Conservation (phyloP, 1,140 invertebrate species). For the Hydropsyche tenuis region DNA sequence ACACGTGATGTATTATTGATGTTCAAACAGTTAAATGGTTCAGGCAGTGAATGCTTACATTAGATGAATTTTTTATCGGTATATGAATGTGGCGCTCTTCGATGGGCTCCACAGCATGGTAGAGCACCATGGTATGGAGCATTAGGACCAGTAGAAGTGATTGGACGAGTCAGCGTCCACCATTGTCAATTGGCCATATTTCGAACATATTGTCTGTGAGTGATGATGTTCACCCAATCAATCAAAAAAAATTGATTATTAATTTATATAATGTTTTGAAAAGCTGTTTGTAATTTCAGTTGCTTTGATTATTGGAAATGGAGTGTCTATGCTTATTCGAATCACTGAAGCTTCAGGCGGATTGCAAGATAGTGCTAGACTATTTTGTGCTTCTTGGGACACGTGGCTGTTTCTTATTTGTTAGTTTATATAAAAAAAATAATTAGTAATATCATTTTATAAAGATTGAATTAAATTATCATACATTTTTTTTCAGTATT, state of each 20-base stretch:
- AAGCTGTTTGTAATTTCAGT: slow-evolving; percentile 60
- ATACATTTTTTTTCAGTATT: slow-evolving; percentile 67
- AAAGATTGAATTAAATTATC: neutral
- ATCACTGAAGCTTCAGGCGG: slow-evolving; percentile 53
- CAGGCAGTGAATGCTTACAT: slow-evolving; percentile 67
- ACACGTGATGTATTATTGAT: slow-evolving; percentile 80
- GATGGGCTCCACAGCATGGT: slow-evolving; percentile 75
- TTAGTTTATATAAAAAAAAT: slow-evolving; percentile 60
- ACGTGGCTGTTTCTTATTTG: slow-evolving; percentile 73
- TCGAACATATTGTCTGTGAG: slow-evolving; percentile 77
- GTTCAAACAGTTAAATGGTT: slow-evolving; percentile 80
- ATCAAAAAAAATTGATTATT: slow-evolving; percentile 8
- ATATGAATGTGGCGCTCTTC: slow-evolving; percentile 76
- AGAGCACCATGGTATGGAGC: slow-evolving; percentile 75
- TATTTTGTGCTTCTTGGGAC: slow-evolving; percentile 77
- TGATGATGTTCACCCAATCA: slow-evolving; percentile 42
- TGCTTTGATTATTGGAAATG: slow-evolving; percentile 71
- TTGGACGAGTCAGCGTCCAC: slow-evolving; percentile 68
- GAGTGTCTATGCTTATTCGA: slow-evolving; percentile 71
- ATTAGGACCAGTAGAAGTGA: slow-evolving; percentile 66
- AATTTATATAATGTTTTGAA: slow-evolving; percentile 13
- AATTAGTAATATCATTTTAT: too few species aligned
- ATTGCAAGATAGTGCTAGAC: slow-evolving; percentile 65
- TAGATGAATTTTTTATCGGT: slow-evolving; percentile 81
- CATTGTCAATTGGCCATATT: slow-evolving; percentile 74